Evolutionary conservation across 2,113 vertebrate species (phyloP).

Genomic region (Calypte anna): DNA sequence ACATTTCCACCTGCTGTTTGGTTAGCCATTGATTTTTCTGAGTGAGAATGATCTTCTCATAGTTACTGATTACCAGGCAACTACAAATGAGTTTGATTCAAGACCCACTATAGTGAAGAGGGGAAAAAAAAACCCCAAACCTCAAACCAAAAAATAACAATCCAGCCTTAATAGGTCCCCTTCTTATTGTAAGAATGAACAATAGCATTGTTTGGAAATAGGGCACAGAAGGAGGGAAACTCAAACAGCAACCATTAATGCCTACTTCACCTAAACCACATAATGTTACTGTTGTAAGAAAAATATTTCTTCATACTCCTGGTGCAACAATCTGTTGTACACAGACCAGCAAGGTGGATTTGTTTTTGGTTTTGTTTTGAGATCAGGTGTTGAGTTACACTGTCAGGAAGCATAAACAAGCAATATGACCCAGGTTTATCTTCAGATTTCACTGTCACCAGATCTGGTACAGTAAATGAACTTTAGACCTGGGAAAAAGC

Average conservation of each 20-base stretch:
- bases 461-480: neutral
- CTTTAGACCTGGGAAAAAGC: slow-evolving; percentile 29
- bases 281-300: neutral
- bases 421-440: neutral
- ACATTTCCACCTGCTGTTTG: neutral
- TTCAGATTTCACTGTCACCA: neutral
- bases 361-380: neutral
- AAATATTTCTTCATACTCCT: neutral
- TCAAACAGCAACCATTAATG: neutral
- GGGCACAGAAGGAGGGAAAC: neutral
- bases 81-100: neutral
- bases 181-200: neutral
- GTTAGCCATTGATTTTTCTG: slow-evolving; percentile 32
- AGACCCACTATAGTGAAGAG: neutral
- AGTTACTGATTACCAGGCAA: slow-evolving; percentile 32
- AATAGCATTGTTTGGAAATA: neutral
- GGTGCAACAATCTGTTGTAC: neutral
- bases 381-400: neutral
- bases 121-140: neutral
- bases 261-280: neutral
- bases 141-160: neutral
- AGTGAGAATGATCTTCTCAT: neutral
- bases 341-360: neutral
- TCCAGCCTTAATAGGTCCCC: neutral
- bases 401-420: neutral